Evolutionary conservation across 1,140 invertebrate genomes (phyloP), one percentile per base, ranked within the genome.

Genomic region (Zeugodacus cucurbitae): DNA sequence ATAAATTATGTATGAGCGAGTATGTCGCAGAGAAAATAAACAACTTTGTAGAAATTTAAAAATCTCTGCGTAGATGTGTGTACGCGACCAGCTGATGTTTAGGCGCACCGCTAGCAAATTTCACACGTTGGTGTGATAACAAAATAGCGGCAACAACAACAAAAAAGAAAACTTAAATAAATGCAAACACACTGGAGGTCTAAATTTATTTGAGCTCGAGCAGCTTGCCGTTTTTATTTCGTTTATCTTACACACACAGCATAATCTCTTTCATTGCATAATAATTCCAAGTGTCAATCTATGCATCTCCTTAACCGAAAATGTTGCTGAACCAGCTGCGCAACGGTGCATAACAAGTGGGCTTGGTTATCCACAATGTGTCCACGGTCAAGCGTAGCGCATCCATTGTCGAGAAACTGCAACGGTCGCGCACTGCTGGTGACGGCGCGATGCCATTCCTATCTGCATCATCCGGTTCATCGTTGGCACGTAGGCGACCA

Each of bases 301-400:
- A n/a, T n/a, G n/a, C n/a, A 54, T 54, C 1, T 41, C 11, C 3
- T 87, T 89, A 92, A 37, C 92, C 92, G 59, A 92, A 92, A 44
- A 92, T 91, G 29, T 92, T 92, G 22, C 90, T 90, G 59, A 92
- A 92, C 92, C 92, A 92, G 59, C 90, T 92, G 37, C 92, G 89
- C 20, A 91, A 29, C 32, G 92, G 92, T 0, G 92, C 91, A 64
- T 91, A 90, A 88, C 92, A 93, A 70, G 90, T 58, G 10, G 92
- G 91, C 32, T 92, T 92, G 26, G 90, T 92, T n/a, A 93, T n/a
- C 92, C 92, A 92, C 7, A 93, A 67, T 0, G 91, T 89, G 88
- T 92, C 92, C 57, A 92, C 91, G 6, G 91, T 90, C 1, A 93
- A 89, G 44, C 90, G 90, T 37, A 93, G 89, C 20, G 91, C 91